Base-by-base conservation (phyloP, 2,888 invertebrate genomes). In the Sesamia inferens region DNA sequence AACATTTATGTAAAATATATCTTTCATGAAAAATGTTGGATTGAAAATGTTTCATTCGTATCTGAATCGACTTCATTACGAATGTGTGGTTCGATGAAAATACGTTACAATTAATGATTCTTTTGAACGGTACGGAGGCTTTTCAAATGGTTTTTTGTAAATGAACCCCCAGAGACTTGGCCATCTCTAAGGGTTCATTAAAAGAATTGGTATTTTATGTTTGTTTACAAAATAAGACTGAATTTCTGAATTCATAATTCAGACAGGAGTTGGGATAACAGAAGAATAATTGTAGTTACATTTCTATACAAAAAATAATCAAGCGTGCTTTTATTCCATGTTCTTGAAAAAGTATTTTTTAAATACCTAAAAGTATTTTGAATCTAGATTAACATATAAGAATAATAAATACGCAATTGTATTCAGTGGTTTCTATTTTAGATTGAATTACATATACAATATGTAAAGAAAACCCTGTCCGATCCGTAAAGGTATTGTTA, bases 61-160 rank as follows among this genome's bases (percentile, higher is more conserved):
- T n/a, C 44, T 44, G 24, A 54, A 74, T 76, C 73, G 76, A 69
- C 64, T 76, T 66, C 48, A 55, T 68, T 80, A 83, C 16, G 31
- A 71, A 71, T 80, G 83, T 69, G 61, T 51, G 58, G 39, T 39
- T 79, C 61, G 68, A 57, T 0, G 44, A n/a, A 48, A 55, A 68
- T 44, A 54, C n/a, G 67, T 71, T 58, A 44, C 51, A 19, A 66
- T 73, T 74, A 72, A 79, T 67, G 62, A 74, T 71, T 58, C 51
- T 54, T 76, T 67, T 58, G 61, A 51, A 47, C 16, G 62, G 51
- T 61, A 65, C 31, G 14, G 14, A 55, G 24, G 13, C 16, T 61
- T 55, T 48, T 19, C n/a, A 22, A 71, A 61, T 55, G 13, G 5
- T 51, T 51, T 64, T 59, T 55, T 62, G 22, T 48, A 19, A 42